Base-by-base conservation (phyloP, 2,797 vertebrate genomes). In the Argyrosomus regius region DNA sequence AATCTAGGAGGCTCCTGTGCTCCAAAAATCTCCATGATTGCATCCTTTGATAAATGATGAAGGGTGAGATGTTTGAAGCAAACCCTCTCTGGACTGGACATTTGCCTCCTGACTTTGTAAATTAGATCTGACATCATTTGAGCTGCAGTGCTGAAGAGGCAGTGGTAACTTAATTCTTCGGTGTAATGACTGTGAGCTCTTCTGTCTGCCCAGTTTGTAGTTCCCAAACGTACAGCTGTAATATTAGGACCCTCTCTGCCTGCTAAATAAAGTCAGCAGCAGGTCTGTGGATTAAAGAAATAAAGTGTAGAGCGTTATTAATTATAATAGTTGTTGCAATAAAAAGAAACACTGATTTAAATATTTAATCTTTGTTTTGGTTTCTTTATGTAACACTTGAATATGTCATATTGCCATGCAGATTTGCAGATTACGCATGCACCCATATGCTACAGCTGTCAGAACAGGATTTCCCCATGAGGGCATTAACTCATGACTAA, bases 111-210 rank as follows among this genome's bases (percentile, higher is more conserved):
- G 83, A 79, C 71, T 70, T 31, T 73, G 77, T 65, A 53, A 75
- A 87, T 79, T 56, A 62, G 77, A 81, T 75, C 52, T 61, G 74
- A 83, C 90, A 88, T 93, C 24, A 66, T 91, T 80, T 64, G 75
- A 72, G 74, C 67, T 39, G 39, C 65, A 54, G 43, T 59, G 16
- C 54, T 28, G 71, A 71, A 68, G 72, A 59, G 58, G 70, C 58
- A 35, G 59, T 28, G 8, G 77, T 62, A 59, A 78, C 61, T 83
- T 77, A 61, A 90, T 80, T 87, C 78, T 76, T 73, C 22, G 1
- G 64, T 77, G 79, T 61, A 63, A 75, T 57, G 61, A 68, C 45
- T 45, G 24, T 16, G 46, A 60, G 54, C 57, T 78, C 53, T 7
- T 83, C 59, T 63, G 59, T 74, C 53, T 68, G 61, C 17, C 66